These are phyloP conservation scores for Lynx canadensis DNA, from an alignment of 2,113 vertebrate species.

Conservation along the genomic window DNA sequence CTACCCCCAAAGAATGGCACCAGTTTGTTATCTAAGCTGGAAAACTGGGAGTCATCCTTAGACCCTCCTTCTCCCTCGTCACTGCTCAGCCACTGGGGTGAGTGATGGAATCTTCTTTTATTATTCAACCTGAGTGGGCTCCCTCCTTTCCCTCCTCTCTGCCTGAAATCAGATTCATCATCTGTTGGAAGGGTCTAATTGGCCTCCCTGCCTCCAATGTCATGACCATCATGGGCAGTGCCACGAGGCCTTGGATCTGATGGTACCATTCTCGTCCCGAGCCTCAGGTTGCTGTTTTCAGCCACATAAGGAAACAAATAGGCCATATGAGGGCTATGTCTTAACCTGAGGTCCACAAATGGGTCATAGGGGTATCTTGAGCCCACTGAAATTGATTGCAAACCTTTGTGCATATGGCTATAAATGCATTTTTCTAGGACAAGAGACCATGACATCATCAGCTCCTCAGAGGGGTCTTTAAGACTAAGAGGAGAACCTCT, in stretches of 20 bases:
- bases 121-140: too few relatives aligned
- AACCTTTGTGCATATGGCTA: background rate
- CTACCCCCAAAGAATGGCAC: background rate
- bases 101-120: background rate
- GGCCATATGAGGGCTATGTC: rapidly evolving
- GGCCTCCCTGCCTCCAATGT: background rate
- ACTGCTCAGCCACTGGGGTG: too few relatives aligned
- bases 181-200: background rate
- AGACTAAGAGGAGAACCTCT: background rate
- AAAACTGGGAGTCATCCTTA: background rate
- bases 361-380: background rate
- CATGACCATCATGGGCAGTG: background rate
- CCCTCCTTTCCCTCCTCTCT: background rate
- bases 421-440: background rate
- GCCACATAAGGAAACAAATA: background rate
- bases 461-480: background rate
- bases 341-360: background rate
- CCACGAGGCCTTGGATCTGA: background rate
- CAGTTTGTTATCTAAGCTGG: background rate
- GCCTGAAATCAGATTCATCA: background rate
- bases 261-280: background rate
- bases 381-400: background rate
- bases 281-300: background rate
- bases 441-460: background rate
- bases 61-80: background rate